phyloP scores from a whole-genome alignment of 2,797 vertebrate genomes.

The Moxostoma hubbsi region DNA sequence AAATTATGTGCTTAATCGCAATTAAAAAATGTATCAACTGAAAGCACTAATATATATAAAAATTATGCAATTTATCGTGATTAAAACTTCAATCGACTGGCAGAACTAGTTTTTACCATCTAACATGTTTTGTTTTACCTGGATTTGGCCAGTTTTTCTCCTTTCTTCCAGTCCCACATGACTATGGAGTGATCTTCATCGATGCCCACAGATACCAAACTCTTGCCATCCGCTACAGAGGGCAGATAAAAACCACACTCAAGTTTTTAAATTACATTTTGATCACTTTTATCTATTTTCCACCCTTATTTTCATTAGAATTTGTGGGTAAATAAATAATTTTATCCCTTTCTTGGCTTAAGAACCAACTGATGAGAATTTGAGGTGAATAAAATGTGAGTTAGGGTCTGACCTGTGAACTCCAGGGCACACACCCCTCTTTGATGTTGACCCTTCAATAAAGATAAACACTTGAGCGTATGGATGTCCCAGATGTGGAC shows the following conservation, averaged over 20 bases:
- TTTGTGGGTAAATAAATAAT: too few relatives aligned
- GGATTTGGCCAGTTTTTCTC: constrained; percentile 90
- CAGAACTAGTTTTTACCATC: too few relatives aligned
- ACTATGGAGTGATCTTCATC: constrained; percentile 92
- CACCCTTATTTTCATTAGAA: too few relatives aligned
- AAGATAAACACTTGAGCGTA: constrained; percentile 90
- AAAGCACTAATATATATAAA: too few relatives aligned
- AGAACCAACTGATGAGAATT: too few relatives aligned
- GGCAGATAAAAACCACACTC: constrained; percentile 55
- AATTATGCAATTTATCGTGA: too few relatives aligned
- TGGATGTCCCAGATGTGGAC: constrained; percentile 95
- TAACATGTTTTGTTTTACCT: constrained; percentile 73
- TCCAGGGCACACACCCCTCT: constrained; percentile 91
- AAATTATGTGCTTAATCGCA: too few relatives aligned
- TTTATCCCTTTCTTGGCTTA: too few relatives aligned
- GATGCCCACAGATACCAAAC: constrained; percentile 89
- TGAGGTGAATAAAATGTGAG: neutral
- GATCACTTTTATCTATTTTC: too few relatives aligned
- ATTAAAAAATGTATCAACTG: too few relatives aligned
- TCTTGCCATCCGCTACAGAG: constrained; percentile 90
- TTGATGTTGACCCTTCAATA: constrained; percentile 91
- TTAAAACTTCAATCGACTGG: too few relatives aligned
- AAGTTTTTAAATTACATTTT: too few relatives aligned
- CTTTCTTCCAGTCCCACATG: constrained; percentile 98
- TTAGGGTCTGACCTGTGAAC: constrained; percentile 83